Percentiles rank a stretch among this genome's conserved stretches.
These are phyloP conservation scores for Ictalurus furcatus DNA, from an alignment of 2,113 vertebrate genomes.

Conservation along the genomic window DNA sequence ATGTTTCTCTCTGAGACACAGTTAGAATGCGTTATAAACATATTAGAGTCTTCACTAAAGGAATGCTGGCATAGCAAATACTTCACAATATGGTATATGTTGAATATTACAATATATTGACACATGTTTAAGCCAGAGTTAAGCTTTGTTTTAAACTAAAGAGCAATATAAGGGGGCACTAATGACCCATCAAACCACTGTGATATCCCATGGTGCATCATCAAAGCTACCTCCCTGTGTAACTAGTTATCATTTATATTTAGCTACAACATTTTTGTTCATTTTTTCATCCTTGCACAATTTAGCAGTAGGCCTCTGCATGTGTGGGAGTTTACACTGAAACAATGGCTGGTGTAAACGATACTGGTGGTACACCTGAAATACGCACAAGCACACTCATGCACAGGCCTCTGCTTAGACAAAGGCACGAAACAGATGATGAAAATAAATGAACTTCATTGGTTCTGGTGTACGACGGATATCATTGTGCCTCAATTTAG, in stretches of 20 bases:
- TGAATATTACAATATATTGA: neutral
- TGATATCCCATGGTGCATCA: conserved; percentile 6
- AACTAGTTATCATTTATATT: neutral
- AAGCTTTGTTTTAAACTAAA: neutral
- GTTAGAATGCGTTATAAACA: neutral
- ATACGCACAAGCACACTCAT: conserved; percentile 5
- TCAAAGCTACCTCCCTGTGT: conserved; percentile 29
- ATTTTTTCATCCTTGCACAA: neutral
- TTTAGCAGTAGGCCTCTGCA: neutral
- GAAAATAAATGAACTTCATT: neutral
- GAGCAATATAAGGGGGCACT: neutral
- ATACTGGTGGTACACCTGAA: neutral
- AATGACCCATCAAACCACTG: neutral
- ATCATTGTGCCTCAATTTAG: neutral
- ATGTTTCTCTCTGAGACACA: neutral
- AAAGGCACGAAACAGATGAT: neutral
- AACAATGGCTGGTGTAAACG: neutral
- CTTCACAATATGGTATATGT: neutral
- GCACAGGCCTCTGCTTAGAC: neutral
- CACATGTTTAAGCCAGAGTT: neutral
- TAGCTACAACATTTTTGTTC: neutral
- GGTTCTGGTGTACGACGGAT: neutral
- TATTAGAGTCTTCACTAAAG: neutral
- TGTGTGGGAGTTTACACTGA: conserved; percentile 13
- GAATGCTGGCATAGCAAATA: neutral